Conservation (phyloP, 2,888 invertebrate species). For the Lasioglossum zephyrum region DNA sequence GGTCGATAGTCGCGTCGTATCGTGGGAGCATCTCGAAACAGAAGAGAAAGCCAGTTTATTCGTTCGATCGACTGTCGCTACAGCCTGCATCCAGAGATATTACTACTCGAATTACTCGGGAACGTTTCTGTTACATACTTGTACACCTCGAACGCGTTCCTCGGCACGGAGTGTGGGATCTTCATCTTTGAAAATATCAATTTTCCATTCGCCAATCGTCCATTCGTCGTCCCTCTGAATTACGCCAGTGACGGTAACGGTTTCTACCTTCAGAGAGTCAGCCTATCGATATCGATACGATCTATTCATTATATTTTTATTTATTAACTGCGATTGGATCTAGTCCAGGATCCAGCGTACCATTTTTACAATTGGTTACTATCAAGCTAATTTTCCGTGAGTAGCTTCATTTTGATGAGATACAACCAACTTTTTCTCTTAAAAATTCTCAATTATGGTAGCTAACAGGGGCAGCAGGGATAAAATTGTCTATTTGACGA, state of each 20-base stretch:
- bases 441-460: too few relatives aligned
- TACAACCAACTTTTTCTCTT: too few relatives aligned
- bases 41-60: not conserved
- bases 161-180: slow-evolving; percentile 76
- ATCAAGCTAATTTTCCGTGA: too few relatives aligned
- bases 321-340: not conserved
- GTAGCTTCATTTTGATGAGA: too few relatives aligned
- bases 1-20: slow-evolving; percentile 68
- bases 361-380: too few relatives aligned
- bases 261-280: slow-evolving; percentile 31
- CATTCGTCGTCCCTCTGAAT: not conserved
- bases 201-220: slow-evolving; percentile 59
- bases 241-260: not conserved
- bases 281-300: not conserved
- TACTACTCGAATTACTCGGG: not conserved
- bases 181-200: slow-evolving; percentile 72
- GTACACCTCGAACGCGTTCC: slow-evolving; percentile 73
- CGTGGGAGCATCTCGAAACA: slow-evolving; percentile 75
- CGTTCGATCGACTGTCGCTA: not conserved
- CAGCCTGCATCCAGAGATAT: not conserved
- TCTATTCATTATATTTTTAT: not conserved
- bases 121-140: slow-evolving; percentile 64
- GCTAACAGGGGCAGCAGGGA: too few relatives aligned
- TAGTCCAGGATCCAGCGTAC: too few relatives aligned
- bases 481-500: not conserved